Evolutionary conservation across 2,888 invertebrate genomes (phyloP), one percentile per base, ranked within the genome.

Genomic region (Ennomos quercinarius): DNA sequence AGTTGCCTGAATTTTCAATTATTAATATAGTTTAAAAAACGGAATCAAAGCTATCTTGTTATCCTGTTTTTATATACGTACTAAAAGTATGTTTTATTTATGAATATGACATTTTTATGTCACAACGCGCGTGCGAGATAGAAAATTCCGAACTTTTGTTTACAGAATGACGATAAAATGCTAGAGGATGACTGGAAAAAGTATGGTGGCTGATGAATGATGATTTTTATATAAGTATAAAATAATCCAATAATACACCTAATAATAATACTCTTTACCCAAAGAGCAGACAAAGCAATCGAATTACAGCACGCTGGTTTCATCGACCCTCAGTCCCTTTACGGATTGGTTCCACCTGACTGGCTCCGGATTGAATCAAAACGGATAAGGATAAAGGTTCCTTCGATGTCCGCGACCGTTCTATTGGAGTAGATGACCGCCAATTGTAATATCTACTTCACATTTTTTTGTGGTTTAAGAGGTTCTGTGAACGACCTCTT

Each of bases 231-330:
- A 37, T 5, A 38, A 27, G 6, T 6, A 27, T 8, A 11, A 35
- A 45, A 35, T 41, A 59, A 46, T 34, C 53, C 48, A 45, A 49
- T 53, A 51, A 51, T 13, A 48, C 46, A 55, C 55, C 59, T 54
- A 59, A 55, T 55, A 41, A 60, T 46, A 42, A 52, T 55, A 13
- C 60, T 60, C 50, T 55, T 60, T 55, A 57, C 49, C 37, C 53
- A 57, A 53, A 39, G 42, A 55, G 44, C 57, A 64, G 58, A 67
- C 63, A 63, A 67, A 63, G 57, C 55, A 58, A 57, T 61, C 42
- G 55, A 58, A 64, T 64, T 55, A 57, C 48, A 46, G 46, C 44
- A 67, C 63, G 54, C 50, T 63, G 58, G 64, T 58, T 63, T 63
- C 57, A 53, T 46, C 46, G 58, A 11, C 52, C 40, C 46, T 52